These are phyloP conservation scores for Hozukius guyotensis DNA, from an alignment of 2,797 vertebrate species.

Conservation along the genomic window DNA sequence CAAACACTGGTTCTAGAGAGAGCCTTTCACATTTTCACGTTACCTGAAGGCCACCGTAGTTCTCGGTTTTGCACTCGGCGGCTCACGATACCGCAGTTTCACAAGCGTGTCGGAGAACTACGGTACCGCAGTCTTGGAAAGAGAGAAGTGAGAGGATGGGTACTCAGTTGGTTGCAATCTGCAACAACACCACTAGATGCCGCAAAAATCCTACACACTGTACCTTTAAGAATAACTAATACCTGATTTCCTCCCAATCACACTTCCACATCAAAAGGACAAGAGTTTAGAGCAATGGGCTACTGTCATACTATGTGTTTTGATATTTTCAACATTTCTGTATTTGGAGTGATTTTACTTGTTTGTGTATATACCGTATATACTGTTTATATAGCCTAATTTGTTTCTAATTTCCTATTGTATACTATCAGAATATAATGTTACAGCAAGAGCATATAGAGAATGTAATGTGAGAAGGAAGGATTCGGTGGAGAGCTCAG, in stretches of 20 bases:
- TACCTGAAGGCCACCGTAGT: too few species aligned
- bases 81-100: too few species aligned
- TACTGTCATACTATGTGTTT: not conserved
- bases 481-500: slow-evolving; percentile 38
- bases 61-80: too few species aligned
- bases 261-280: not conserved
- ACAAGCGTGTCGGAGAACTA: too few species aligned
- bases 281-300: not conserved
- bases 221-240: not conserved
- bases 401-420: not conserved
- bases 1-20: too few species aligned
- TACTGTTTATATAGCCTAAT: not conserved
- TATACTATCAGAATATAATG: not conserved
- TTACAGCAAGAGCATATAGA: not conserved
- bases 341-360: not conserved
- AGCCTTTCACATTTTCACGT: too few species aligned
- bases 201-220: too few species aligned
- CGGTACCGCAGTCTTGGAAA: too few species aligned
- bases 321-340: not conserved
- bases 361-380: not conserved
- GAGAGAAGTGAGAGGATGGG: too few species aligned
- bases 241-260: not conserved
- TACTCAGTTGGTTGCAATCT: too few species aligned
- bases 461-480: slow-evolving; percentile 12
- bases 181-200: too few species aligned